Percentiles rank a stretch among this genome's conserved stretches.
Evolutionary conservation across 2,113 vertebrate genomes (phyloP).

Genomic region (Actinemys pallida): DNA sequence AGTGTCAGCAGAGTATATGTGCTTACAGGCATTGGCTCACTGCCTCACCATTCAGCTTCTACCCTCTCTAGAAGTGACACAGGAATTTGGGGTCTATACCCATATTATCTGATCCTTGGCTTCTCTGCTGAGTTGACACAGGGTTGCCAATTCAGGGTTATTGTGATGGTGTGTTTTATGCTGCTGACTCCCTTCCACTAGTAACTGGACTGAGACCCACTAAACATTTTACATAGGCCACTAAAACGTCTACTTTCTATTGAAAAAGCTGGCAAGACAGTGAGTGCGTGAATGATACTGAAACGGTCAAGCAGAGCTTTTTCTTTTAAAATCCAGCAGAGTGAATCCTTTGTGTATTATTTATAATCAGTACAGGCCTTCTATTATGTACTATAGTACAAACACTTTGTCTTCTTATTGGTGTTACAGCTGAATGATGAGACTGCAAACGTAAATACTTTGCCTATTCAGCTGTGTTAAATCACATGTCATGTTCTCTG

Average conservation of each 20-base stretch:
- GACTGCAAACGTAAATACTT: neutral
- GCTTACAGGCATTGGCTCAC: neutral
- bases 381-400: rapidly evolving
- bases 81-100: neutral
- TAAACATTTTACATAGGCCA: neutral
- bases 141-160: neutral
- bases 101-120: neutral
- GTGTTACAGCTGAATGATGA: neutral
- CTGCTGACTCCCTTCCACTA: neutral
- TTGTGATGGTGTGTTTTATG: neutral
- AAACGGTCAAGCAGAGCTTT: neutral
- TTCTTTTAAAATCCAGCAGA: neutral
- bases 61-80: rapidly evolving
- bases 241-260: neutral
- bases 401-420: neutral
- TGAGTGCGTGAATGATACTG: neutral
- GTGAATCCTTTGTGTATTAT: neutral
- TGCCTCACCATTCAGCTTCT: neutral
- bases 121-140: neutral
- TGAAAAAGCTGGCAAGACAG: neutral
- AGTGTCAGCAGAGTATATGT: neutral
- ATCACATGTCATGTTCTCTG: neutral
- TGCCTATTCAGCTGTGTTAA: neutral
- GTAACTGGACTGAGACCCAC: neutral
- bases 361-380: rapidly evolving